A percentile compares a stretch with the other conserved stretches of the same genome.
Evolutionary conservation across 2,888 invertebrate species (phyloP).

Genomic region (Cephonodes hylas): DNA sequence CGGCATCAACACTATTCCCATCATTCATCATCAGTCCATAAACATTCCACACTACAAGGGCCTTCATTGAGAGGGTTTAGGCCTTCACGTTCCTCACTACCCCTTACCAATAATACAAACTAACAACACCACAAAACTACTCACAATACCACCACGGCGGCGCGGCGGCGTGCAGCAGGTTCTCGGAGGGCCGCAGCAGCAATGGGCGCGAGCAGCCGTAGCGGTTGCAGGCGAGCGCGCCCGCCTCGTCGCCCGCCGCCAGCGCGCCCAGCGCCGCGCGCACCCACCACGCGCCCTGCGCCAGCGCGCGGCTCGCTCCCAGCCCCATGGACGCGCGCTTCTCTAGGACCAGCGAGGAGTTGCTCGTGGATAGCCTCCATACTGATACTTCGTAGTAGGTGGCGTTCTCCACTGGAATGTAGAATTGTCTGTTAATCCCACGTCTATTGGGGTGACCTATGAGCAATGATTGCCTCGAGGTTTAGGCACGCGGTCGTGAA

Average conservation of each 20-base stretch:
- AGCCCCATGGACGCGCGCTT: constrained; percentile 65
- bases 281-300: constrained; percentile 54
- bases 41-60: too few relatives aligned
- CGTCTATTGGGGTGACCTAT: too few relatives aligned
- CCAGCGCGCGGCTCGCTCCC: constrained; percentile 57
- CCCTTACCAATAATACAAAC: too few relatives aligned
- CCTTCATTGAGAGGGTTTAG: too few relatives aligned
- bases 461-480: too few relatives aligned
- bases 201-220: constrained; percentile 68
- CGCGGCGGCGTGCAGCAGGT: constrained; percentile 54
- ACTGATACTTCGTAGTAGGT: constrained; percentile 74
- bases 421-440: too few relatives aligned
- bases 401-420: constrained; percentile 70
- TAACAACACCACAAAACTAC: too few relatives aligned
- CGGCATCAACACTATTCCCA: too few relatives aligned
- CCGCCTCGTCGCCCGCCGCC: constrained; percentile 63
- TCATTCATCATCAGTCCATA: too few relatives aligned
- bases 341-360: constrained; percentile 62
- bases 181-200: constrained; percentile 63
- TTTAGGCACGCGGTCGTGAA: too few relatives aligned
- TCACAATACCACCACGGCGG: constrained; percentile 73
- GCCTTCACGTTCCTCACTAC: too few relatives aligned
- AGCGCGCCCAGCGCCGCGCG: constrained; percentile 57
- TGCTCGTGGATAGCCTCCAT: constrained; percentile 69
- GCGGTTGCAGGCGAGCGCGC: constrained; percentile 69